Conservation (phyloP, 1,140 invertebrate species). For the Schlechtendalia chinensis region DNA sequence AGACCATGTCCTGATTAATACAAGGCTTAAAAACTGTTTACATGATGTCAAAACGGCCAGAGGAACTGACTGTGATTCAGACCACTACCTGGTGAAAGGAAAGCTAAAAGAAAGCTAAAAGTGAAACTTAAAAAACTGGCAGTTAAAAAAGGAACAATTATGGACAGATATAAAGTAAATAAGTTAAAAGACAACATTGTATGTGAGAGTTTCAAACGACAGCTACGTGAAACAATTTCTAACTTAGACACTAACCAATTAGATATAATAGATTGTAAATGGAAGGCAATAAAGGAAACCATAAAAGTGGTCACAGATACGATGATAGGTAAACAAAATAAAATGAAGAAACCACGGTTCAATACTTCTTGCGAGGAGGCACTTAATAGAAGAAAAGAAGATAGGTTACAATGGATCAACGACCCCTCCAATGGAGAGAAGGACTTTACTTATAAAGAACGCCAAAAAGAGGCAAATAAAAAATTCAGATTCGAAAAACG, state of each 20-base stretch:
- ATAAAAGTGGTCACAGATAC: slow-evolving; percentile 8
- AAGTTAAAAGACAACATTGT: slow-evolving; percentile 6
- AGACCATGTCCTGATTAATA: background rate
- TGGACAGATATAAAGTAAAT: slow-evolving; percentile 23
- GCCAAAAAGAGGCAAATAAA: background rate
- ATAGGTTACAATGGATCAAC: background rate
- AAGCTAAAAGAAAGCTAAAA: background rate
- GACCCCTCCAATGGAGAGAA: background rate
- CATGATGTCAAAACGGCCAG: background rate
- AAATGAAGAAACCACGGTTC: background rate
- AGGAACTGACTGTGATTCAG: background rate
- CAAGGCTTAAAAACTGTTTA: background rate
- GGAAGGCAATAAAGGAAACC: slow-evolving; percentile 1
- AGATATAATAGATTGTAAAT: background rate
- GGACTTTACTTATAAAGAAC: background rate
- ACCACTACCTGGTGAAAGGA: slow-evolving; percentile 2
- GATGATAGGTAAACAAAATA: background rate
- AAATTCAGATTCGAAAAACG: slow-evolving; percentile 15
- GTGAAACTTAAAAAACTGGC: slow-evolving; percentile 6
- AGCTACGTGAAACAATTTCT: background rate
- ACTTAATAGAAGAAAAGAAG: slow-evolving; percentile 10
- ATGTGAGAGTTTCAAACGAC: background rate
- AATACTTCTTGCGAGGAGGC: background rate
- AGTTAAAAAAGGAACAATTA: background rate
- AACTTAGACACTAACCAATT: slow-evolving; percentile 4